Conservation (phyloP, 2,888 invertebrate genomes). For the Atherix ibis region DNA sequence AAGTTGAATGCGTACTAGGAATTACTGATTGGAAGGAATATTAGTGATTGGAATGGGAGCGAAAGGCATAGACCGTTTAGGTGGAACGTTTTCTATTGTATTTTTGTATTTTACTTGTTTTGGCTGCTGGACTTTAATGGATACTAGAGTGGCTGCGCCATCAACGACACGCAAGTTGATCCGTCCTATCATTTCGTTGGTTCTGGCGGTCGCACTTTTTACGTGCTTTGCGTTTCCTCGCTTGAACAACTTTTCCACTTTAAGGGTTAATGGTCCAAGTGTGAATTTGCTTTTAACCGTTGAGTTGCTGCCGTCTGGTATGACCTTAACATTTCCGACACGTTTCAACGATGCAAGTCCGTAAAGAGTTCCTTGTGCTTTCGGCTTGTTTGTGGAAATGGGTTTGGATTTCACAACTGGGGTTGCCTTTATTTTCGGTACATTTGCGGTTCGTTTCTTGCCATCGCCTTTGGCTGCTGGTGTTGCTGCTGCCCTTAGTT, state of each 20-base stretch:
- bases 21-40: background rate
- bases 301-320: slow-evolving; percentile 62
- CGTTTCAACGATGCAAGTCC: slow-evolving; percentile 64
- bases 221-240: slow-evolving; percentile 64
- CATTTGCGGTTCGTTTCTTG: slow-evolving; percentile 17
- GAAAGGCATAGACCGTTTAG: no score
- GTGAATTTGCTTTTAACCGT: slow-evolving; percentile 70
- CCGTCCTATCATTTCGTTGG: slow-evolving; percentile 72
- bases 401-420: slow-evolving; percentile 13
- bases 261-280: slow-evolving; percentile 60
- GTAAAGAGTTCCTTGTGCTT: slow-evolving; percentile 61
- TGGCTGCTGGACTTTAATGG: slow-evolving; percentile 71
- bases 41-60: background rate
- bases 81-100: background rate
- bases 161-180: slow-evolving; percentile 60
- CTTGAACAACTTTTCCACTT: slow-evolving; percentile 47
- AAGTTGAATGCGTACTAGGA: background rate
- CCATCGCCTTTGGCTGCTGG: slow-evolving; percentile 27
- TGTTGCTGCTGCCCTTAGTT: slow-evolving; percentile 19
- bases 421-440: slow-evolving; percentile 12
- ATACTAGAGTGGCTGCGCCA: slow-evolving; percentile 67
- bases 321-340: slow-evolving; percentile 65
- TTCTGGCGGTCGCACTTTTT: slow-evolving; percentile 74
- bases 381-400: slow-evolving; percentile 2
- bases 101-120: slow-evolving; percentile 61